These are phyloP conservation scores for Lamprologus tigripictilis DNA, from an alignment of 2,113 vertebrate genomes.

Conservation along the genomic window DNA sequence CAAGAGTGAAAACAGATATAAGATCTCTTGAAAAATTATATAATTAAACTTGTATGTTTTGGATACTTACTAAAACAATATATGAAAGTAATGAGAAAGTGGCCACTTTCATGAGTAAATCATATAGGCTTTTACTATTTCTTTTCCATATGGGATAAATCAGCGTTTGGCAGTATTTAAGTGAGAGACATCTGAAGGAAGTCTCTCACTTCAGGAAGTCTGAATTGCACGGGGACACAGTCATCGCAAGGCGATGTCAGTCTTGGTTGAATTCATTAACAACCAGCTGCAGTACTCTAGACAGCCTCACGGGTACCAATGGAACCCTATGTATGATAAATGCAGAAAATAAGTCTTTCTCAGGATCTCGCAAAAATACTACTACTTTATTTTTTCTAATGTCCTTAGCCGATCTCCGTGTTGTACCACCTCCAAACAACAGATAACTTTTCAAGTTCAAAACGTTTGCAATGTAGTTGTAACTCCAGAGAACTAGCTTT, in stretches of 20 bases:
- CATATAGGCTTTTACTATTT: too few species aligned
- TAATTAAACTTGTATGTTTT: too few species aligned
- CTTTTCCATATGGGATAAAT: not conserved
- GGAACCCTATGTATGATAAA: not conserved
- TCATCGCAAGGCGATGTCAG: not conserved
- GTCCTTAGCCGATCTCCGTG: not conserved
- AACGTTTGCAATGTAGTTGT: not conserved
- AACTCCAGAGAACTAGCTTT: not conserved
- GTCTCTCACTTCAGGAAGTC: not conserved
- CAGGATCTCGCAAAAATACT: not conserved
- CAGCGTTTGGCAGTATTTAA: not conserved
- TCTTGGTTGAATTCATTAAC: not conserved
- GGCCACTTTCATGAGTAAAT: too few species aligned
- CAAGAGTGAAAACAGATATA: too few species aligned
- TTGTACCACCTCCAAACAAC: not conserved
- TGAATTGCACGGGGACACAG: not conserved
- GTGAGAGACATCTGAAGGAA: not conserved
- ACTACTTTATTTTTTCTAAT: not conserved
- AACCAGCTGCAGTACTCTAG: not conserved
- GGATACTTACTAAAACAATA: too few species aligned
- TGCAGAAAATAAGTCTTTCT: not conserved
- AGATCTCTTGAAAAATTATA: too few species aligned
- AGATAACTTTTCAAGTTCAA: not conserved
- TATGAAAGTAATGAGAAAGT: too few species aligned
- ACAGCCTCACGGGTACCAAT: not conserved